phyloP scores from a whole-genome alignment of 2,888 invertebrate genomes.

The Ormia ochracea region DNA sequence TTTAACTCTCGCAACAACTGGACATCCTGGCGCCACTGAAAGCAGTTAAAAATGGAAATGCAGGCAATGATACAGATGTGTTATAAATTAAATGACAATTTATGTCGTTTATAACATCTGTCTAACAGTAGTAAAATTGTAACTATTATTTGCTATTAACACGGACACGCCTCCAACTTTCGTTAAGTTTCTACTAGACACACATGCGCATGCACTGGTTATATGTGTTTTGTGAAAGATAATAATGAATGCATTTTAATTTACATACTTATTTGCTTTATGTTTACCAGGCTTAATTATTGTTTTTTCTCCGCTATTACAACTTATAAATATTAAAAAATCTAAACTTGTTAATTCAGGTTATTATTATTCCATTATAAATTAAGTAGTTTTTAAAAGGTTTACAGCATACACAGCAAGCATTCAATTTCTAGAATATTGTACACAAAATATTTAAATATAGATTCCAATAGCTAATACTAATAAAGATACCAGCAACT shows the following conservation, averaged over 20 bases:
- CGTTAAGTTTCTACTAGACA: slow-evolving; percentile 1
- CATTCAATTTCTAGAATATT: slow-evolving; percentile 1
- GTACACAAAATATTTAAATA: neutral
- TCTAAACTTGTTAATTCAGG: slow-evolving; percentile 57
- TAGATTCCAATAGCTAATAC: neutral
- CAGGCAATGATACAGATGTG: neutral
- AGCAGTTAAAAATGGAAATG: neutral
- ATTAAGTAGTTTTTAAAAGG: slow-evolving; percentile 18
- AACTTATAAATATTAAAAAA: slow-evolving; percentile 37
- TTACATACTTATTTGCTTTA: neutral
- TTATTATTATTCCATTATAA: slow-evolving; percentile 43
- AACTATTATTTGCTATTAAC: slow-evolving; percentile 44
- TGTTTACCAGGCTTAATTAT: slow-evolving; percentile 6
- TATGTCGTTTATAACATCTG: slow-evolving; percentile 46
- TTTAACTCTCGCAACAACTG: slow-evolving; percentile 81
- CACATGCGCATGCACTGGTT: neutral
- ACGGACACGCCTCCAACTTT: slow-evolving; percentile 42
- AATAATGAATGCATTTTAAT: neutral
- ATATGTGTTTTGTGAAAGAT: neutral
- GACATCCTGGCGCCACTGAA: slow-evolving; percentile 80
- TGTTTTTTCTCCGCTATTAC: neutral
- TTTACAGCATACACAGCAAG: neutral
- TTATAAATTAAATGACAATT: slow-evolving; percentile 17
- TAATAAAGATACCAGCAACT: slow-evolving; percentile 33
- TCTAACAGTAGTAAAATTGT: slow-evolving; percentile 59